A percentile compares a stretch with the other conserved stretches of the same genome.
Conservation (phyloP, 2,888 invertebrate genomes). For the Geotrupes spiniger region DNA sequence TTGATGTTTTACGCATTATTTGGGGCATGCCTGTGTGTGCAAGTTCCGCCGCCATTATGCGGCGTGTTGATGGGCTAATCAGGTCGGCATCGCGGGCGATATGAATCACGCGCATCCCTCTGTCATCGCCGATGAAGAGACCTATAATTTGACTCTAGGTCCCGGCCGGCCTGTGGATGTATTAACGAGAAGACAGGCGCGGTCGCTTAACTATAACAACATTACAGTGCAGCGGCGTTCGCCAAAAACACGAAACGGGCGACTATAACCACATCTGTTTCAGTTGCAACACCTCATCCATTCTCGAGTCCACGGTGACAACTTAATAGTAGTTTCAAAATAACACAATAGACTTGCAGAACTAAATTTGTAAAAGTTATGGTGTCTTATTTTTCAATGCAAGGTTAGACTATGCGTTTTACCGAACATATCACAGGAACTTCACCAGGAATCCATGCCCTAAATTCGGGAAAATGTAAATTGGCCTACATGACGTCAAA, state of each 20-base stretch:
- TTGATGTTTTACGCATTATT: slow-evolving; percentile 5
- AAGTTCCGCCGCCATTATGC: slow-evolving; percentile 13
- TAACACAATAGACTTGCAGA: no score
- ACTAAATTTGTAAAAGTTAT: no score
- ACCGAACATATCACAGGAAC: no score
- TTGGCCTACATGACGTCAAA: no score
- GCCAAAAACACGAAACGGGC: not conserved
- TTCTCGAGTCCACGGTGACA: no score
- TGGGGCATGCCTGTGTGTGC: not conserved
- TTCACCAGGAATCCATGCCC: no score
- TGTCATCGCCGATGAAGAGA: slow-evolving; percentile 41
- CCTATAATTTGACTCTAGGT: slow-evolving; percentile 41
- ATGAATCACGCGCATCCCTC: slow-evolving; percentile 42
- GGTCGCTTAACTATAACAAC: slow-evolving; percentile 16
- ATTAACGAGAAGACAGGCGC: slow-evolving; percentile 19
- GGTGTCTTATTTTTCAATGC: no score
- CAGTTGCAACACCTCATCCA: no score
- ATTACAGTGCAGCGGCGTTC: not conserved
- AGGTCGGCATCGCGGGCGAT: slow-evolving; percentile 28
- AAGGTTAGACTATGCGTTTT: no score
- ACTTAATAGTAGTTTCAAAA: no score
- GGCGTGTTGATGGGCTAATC: slow-evolving; percentile 22
- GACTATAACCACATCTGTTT: no score
- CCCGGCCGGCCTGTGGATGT: slow-evolving; percentile 24
- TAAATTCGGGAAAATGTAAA: no score